Conservation (phyloP, 2,888 invertebrate genomes). For the Carabus problematicus region DNA sequence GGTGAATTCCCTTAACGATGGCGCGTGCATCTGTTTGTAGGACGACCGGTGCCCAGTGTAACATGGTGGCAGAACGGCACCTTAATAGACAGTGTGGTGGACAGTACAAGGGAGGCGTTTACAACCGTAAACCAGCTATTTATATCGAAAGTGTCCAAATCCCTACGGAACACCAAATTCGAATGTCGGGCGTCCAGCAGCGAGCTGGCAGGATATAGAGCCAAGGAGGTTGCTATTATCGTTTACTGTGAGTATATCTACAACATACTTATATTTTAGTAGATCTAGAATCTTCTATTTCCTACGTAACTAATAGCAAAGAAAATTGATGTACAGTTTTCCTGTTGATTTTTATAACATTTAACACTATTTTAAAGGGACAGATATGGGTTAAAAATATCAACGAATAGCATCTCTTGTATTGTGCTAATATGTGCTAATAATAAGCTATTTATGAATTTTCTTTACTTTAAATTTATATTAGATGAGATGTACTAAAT, state of each 20-base stretch:
- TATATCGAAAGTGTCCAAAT: conserved; percentile 73
- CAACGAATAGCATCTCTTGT: too few species aligned
- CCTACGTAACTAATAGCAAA: not conserved
- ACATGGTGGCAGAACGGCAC: conserved; percentile 84
- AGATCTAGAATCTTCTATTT: not conserved
- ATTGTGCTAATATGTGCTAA: too few species aligned
- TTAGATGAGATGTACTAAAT: too few species aligned
- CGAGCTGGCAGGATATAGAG: conserved; percentile 71
- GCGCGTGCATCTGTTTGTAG: conserved; percentile 58
- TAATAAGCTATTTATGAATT: too few species aligned
- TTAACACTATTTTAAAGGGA: not conserved
- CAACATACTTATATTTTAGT: not conserved
- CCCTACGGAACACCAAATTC: conserved; percentile 75
- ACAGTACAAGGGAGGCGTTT: conserved; percentile 68
- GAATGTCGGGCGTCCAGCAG: conserved; percentile 82
- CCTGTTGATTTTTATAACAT: not conserved
- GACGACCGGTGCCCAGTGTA: conserved; percentile 80
- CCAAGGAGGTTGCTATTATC: conserved; percentile 78
- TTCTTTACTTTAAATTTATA: too few species aligned
- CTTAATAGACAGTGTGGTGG: conserved; percentile 76
- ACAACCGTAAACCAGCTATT: conserved; percentile 78
- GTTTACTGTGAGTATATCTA: conserved; percentile 63
- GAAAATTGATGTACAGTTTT: too few species aligned
- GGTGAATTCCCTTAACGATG: too few species aligned
- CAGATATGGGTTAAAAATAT: too few species aligned